phyloP scores from a whole-genome alignment of 2,113 vertebrate genomes.

The Perca schrenkii region DNA sequence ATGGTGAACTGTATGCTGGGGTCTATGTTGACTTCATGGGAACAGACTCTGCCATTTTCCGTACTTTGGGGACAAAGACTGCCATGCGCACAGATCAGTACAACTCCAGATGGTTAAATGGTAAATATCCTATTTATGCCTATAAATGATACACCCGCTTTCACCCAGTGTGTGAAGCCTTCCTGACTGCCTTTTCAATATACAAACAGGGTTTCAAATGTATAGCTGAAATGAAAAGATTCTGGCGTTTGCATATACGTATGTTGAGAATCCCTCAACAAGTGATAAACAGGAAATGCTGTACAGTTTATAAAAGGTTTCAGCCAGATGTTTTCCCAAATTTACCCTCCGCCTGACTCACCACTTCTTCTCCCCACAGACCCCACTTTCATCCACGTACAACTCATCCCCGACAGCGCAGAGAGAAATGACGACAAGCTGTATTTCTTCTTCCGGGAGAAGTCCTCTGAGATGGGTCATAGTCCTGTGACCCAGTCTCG shows the following conservation, averaged over 20 bases:
- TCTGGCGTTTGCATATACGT: slow-evolving; percentile 20
- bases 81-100: slow-evolving; percentile 99
- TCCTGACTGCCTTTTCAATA: neutral
- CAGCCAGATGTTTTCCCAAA: slow-evolving; percentile 47
- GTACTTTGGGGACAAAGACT: slow-evolving; percentile 95
- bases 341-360: slow-evolving; percentile 13
- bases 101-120: slow-evolving; percentile 98
- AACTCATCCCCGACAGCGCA: slow-evolving; percentile 96
- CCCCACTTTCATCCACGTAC: slow-evolving; percentile 92
- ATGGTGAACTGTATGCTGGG: slow-evolving; percentile 95
- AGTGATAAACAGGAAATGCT: slow-evolving; percentile 47
- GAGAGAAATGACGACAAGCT: slow-evolving; percentile 98
- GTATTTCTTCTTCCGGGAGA: slow-evolving; percentile 99
- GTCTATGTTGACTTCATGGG: slow-evolving; percentile 99
- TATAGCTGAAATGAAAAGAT: slow-evolving; percentile 9
- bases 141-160: neutral
- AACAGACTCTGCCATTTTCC: slow-evolving; percentile 97
- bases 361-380: slow-evolving; percentile 82
- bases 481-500: slow-evolving; percentile 94
- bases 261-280: slow-evolving; percentile 37
- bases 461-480: slow-evolving; percentile 92
- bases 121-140: slow-evolving; percentile 78
- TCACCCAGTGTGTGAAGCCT: slow-evolving; percentile 11
- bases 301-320: slow-evolving; percentile 40
- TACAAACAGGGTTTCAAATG: slow-evolving; percentile 7